Evolutionary conservation across 2,797 vertebrate genomes (phyloP), one percentile per base, ranked within the genome.

Genomic region (Lemur catta): DNA sequence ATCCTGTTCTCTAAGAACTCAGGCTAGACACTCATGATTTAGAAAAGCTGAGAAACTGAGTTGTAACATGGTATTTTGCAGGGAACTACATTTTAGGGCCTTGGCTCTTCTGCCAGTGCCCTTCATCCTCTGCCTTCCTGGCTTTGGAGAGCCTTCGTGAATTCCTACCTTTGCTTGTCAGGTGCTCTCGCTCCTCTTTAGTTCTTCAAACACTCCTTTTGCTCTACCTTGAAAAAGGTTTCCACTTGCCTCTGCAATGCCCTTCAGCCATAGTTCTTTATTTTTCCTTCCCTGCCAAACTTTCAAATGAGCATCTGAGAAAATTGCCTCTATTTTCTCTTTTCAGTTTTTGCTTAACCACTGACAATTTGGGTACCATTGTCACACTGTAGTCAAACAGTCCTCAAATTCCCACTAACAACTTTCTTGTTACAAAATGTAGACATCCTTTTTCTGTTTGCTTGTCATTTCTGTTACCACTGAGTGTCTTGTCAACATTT

Each of bases 251-350:
- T 82, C 61, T 84, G 14, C 10, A 14, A 18, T 26, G 41, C n/a
- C 57, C 10, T 87, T 74, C 41, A 50, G 33, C 50, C 72, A 22
- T 1, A 28, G 17, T 80, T 88, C 74, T 69, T 95, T 85, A 5
- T 72, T 69, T 87, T 89, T 67, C 24, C 35, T 95, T 86, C 38
- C 41, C 52, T 84, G 46, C 43, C 14, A 69, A 24, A 46, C 59
- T 94, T 95, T 91, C 50, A 92, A 87, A 90, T 72, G 65, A 92
- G 33, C 28, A 43, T 93, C 82, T 43, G 20, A 90, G 85, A 96
- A 92, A 97, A 96, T 92, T 81, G 52, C 65, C 38, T 57, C 82
- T 75, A 91, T 94, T 96, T 90, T 91, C 65, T 90, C 72, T 93
- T 86, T 81, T 86, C 22, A 74, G 57, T 85, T 92, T 95, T 71